Conservation (phyloP, 2,113 vertebrate genomes). For the Gracilinanus agilis region DNA sequence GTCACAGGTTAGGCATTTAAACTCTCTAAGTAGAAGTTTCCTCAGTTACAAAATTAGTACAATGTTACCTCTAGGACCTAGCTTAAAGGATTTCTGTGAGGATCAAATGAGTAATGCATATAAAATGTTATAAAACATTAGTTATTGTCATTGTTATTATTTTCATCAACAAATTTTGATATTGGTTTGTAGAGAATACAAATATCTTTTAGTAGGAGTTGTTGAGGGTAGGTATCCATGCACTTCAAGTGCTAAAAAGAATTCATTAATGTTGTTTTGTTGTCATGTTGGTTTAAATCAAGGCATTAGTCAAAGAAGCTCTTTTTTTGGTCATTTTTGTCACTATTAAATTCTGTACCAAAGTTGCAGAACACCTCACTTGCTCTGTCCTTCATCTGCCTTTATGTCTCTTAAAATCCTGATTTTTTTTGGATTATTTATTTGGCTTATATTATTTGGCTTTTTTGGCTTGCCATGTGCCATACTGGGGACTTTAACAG, state of each 20-base stretch:
- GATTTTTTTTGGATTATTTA: not conserved
- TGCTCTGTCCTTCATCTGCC: not conserved
- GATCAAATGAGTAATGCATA: not conserved
- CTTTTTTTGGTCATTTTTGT: not conserved
- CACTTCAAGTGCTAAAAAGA: not conserved
- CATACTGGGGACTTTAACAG: not conserved
- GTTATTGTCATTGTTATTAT: not conserved
- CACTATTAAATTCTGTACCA: accelerated
- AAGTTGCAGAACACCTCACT: not conserved
- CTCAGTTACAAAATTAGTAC: not conserved
- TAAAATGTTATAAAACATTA: not conserved
- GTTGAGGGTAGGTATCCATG: not conserved
- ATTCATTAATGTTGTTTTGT: not conserved
- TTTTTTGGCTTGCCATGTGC: too few species aligned
- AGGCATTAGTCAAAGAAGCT: not conserved
- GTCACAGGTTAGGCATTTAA: not conserved
- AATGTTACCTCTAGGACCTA: not conserved
- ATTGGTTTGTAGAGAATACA: not conserved
- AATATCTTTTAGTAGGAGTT: not conserved
- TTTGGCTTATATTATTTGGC: not conserved
- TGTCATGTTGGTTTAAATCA: not conserved
- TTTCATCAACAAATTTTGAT: not conserved
- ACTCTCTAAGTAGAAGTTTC: not conserved
- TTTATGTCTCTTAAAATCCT: not conserved
- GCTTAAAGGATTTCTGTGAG: not conserved